Evolutionary conservation across 2,113 vertebrate species (phyloP).

Genomic region (Atrichornis clamosus): DNA sequence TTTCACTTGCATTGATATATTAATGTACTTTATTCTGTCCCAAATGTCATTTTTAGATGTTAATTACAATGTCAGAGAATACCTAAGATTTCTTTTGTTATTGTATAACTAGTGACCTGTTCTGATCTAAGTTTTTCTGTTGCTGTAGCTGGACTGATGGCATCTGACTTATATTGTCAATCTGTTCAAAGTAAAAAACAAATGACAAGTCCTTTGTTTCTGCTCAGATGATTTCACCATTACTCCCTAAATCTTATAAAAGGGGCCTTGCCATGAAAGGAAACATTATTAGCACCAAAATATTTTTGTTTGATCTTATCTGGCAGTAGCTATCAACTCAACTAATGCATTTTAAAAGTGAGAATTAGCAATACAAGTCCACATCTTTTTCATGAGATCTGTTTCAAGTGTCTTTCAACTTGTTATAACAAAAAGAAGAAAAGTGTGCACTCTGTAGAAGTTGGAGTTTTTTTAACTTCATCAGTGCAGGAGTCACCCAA

Average conservation of each 20-base stretch:
- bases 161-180: background rate
- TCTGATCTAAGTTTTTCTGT: background rate
- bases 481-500: background rate
- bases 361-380: background rate
- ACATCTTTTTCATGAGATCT: background rate
- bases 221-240: background rate
- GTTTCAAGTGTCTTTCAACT: background rate
- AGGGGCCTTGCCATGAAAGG: background rate
- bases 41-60: background rate
- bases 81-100: background rate
- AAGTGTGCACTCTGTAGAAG: accelerated
- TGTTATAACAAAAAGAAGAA: background rate
- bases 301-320: background rate
- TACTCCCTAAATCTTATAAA: background rate
- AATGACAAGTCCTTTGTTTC: background rate
- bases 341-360: background rate
- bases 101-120: background rate
- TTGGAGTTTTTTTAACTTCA: accelerated
- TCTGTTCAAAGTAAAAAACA: background rate
- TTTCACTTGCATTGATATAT: background rate
- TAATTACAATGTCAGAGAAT: background rate
- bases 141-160: background rate
- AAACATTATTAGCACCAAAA: background rate
- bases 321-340: background rate
- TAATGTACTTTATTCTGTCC: background rate